Evolutionary conservation across 2,888 invertebrate genomes (phyloP).

Genomic region (Drosophila nr. perissopoda): DNA sequence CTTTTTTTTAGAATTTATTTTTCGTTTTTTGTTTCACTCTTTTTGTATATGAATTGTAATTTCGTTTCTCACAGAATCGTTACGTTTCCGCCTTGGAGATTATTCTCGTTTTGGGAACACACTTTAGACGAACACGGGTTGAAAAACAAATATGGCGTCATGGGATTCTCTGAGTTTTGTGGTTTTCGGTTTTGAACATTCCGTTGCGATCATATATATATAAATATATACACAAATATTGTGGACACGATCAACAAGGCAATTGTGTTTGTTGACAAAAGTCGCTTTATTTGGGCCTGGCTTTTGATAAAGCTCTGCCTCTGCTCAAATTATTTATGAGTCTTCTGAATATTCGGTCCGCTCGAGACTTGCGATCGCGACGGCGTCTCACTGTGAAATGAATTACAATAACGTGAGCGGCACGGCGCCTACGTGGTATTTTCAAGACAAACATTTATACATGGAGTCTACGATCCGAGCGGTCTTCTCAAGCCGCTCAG

Average conservation of each 20-base stretch:
- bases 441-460: constrained; percentile 11
- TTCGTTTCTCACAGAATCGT: constrained; percentile 31
- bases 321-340: constrained; percentile 20
- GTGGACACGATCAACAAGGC: constrained; percentile 12
- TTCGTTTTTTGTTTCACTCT: constrained; percentile 36
- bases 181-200: constrained; percentile 58
- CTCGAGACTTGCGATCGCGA: constrained; percentile 75
- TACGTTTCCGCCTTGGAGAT: constrained; percentile 40
- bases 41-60: constrained; percentile 33
- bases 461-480: constrained; percentile 10
- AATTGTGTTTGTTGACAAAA: constrained; percentile 22
- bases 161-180: constrained; percentile 61
- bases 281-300: constrained; percentile 30
- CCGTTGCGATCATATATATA: constrained; percentile 14
- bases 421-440: constrained; percentile 66
- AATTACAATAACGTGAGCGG: constrained; percentile 55
- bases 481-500: constrained; percentile 33
- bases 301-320: constrained; percentile 22
- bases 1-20: constrained; percentile 33
- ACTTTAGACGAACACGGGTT: constrained; percentile 49
- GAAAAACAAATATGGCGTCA: constrained; percentile 81
- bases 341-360: constrained; percentile 39
- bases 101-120: constrained; percentile 33
- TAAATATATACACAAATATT: constrained; percentile 1
- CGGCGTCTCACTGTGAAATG: constrained; percentile 80